A percentile compares a stretch with the other conserved stretches of the same genome.
Evolutionary conservation across 1,140 invertebrate species (phyloP).

Genomic region (Trachelipus rathkii): DNA sequence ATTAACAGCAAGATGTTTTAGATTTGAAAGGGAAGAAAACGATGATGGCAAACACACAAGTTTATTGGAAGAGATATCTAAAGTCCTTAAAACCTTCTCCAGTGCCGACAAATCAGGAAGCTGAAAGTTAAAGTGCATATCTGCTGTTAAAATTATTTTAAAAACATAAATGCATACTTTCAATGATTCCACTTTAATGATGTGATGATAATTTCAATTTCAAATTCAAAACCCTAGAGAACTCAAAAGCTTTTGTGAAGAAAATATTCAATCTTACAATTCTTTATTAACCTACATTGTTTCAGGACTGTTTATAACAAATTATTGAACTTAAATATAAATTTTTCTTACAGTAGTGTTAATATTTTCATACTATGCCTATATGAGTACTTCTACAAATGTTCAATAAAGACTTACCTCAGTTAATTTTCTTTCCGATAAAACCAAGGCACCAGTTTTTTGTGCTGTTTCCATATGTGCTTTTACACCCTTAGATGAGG

Average conservation of each 20-base stretch:
- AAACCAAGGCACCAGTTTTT: constrained; percentile 86
- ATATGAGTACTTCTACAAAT: too few species aligned
- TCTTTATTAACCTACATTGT: too few species aligned
- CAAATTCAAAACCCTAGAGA: too few species aligned
- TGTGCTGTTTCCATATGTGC: constrained; percentile 86
- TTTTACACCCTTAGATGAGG: constrained; percentile 59
- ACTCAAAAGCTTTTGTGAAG: too few species aligned
- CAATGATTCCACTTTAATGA: too few species aligned
- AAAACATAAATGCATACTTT: too few species aligned
- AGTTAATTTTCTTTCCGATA: constrained; percentile 73
- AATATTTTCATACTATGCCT: too few species aligned
- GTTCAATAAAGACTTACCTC: constrained; percentile 51
- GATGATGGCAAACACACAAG: constrained; percentile 69
- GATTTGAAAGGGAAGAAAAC: constrained; percentile 69
- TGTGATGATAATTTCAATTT: too few species aligned
- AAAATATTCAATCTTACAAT: too few species aligned
- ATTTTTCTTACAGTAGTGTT: too few species aligned
- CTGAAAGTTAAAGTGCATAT: constrained; percentile 3
- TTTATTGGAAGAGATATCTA: constrained; percentile 89
- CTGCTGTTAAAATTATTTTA: not conserved
- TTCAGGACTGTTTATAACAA: too few species aligned
- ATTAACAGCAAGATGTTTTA: constrained; percentile 77
- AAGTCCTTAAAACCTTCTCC: constrained; percentile 67
- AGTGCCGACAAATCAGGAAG: constrained; percentile 36
- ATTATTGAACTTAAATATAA: too few species aligned